These are phyloP conservation scores for Onychomys arenicola DNA, from an alignment of 2,797 vertebrate genomes.

Conservation along the genomic window DNA sequence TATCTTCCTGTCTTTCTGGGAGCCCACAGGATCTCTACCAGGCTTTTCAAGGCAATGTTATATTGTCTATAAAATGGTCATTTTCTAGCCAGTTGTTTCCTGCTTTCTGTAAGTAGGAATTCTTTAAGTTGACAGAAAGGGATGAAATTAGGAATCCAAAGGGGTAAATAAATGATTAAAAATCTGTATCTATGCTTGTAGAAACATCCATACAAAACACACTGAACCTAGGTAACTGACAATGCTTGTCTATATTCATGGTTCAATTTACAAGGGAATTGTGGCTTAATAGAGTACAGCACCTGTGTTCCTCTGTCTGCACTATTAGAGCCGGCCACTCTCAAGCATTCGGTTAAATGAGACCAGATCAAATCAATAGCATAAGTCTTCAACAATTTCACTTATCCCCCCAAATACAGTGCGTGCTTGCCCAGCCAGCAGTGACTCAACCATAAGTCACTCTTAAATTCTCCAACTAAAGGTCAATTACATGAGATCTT, in stretches of 20 bases:
- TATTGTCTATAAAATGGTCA: constrained; percentile 63
- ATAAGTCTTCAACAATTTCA: constrained; percentile 1
- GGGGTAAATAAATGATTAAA: constrained; percentile 32
- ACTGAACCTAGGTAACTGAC: constrained; percentile 19
- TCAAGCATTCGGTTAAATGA: not conserved
- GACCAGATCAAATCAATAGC: constrained; percentile 16
- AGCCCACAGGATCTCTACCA: constrained; percentile 23
- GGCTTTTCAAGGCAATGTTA: constrained; percentile 42
- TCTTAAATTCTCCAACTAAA: not conserved
- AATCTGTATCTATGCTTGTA: not conserved
- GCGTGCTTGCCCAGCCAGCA: not conserved
- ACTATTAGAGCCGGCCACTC: not conserved
- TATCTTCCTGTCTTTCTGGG: not conserved
- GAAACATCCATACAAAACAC: not conserved
- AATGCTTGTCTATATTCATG: not conserved
- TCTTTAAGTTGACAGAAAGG: not conserved
- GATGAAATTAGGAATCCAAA: constrained; percentile 59
- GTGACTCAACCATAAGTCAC: not conserved
- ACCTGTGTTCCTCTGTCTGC: constrained; percentile 14
- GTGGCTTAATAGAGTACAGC: not conserved
- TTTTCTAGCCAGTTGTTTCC: constrained; percentile 64
- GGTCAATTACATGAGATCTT: constrained; percentile 2
- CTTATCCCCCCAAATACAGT: not conserved
- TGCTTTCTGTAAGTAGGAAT: constrained; percentile 44
- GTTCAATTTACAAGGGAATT: constrained; percentile 13